Evolutionary conservation across 2,113 vertebrate species (phyloP).

Genomic region (Malurus melanocephalus): DNA sequence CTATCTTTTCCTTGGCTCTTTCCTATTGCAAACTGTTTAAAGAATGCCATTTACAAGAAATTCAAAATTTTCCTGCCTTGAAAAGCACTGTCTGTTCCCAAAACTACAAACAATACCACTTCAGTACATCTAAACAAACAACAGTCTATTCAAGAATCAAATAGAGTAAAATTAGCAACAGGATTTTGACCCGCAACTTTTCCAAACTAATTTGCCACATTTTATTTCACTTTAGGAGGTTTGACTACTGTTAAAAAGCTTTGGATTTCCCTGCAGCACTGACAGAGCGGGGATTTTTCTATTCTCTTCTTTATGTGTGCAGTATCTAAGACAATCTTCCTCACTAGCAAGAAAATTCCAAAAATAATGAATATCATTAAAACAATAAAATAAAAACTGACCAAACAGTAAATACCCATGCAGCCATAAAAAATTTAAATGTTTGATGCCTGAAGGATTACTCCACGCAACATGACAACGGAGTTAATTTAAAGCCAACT

Average conservation of each 20-base stretch:
- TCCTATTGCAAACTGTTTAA: neutral
- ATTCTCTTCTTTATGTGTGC: neutral
- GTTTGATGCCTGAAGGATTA: conserved; percentile 37
- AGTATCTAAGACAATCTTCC: neutral
- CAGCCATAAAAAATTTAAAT: conserved; percentile 14
- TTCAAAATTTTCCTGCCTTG: neutral
- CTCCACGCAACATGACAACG: conserved; percentile 13
- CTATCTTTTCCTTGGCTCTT: neutral
- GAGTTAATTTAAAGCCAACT: conserved; percentile 50
- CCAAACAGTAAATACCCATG: neutral
- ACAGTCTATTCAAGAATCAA: neutral
- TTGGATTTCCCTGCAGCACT: neutral
- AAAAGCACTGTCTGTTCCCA: neutral
- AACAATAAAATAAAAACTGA: neutral
- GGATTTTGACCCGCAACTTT: neutral
- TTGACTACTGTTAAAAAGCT: neutral
- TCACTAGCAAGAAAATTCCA: neutral
- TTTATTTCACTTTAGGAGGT: neutral
- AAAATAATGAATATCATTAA: neutral
- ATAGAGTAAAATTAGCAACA: neutral
- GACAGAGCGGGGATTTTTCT: neutral
- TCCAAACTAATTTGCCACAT: neutral
- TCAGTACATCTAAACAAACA: neutral
- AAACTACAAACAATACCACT: neutral
- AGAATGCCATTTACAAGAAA: neutral